Evolutionary conservation across 1,140 invertebrate genomes (phyloP), one percentile per base, ranked within the genome.

Genomic region (Aporrectodea caliginosa): DNA sequence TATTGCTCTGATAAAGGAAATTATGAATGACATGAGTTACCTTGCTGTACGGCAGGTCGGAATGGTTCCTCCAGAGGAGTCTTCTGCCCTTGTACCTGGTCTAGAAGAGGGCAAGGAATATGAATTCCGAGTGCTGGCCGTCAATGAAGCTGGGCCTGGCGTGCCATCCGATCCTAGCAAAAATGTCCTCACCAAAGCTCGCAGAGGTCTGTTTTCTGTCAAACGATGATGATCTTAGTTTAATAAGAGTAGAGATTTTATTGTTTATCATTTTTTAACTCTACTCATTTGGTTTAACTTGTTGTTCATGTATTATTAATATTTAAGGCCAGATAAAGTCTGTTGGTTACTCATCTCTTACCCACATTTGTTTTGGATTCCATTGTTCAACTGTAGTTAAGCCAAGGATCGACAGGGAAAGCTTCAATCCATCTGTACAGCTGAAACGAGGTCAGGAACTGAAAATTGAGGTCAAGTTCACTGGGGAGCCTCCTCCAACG

Each of bases 361-460:
- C n/a, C n/a, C n/a, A n/a, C n/a, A n/a, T n/a, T n/a, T n/a, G n/a
- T n/a, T n/a, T n/a, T n/a, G n/a, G n/a, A n/a, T n/a, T n/a, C n/a
- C n/a, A n/a, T n/a, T n/a, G n/a, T n/a, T n/a, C n/a, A 76, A 31
- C 81, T 83, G 16, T 86, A 96, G 94, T 97, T 86, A 94, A 93
- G 82, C 96, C 96, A 81, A 92, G 93, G 84, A 98, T 99, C 86
- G 95, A 97, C 84, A 91, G 95, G 82, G 92, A 92, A 81, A 96
- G 93, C 83, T 93, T 97, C 88, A 95, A 85, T 2, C 80, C 83
- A 71, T 82, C 83, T 84, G 95, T 98, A 90, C 94, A 94, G 32
- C 94, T 98, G 1, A 96, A 97, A 85, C 96, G 95, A 79, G 96
- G 96, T 30, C 95, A 98, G 89, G 93, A 94, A 84, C 95, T 98